Evolutionary conservation across 2,888 invertebrate species (phyloP).

Genomic region (Coecobrya sp.): DNA sequence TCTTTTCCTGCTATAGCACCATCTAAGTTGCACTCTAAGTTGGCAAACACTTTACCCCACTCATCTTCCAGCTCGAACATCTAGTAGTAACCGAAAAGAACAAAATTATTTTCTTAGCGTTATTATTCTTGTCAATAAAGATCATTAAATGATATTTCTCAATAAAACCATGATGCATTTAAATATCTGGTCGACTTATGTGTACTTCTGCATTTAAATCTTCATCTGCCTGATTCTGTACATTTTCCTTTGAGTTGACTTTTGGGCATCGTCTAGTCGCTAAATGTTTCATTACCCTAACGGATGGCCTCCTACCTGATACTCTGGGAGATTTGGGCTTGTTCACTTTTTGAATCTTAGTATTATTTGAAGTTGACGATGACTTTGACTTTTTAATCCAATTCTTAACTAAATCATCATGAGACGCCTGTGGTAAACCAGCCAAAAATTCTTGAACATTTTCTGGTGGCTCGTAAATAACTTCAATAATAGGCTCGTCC

Average conservation of each 20-base stretch:
- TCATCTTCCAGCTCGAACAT: conserved; percentile 79
- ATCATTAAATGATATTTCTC: background rate
- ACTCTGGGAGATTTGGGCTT: conserved; percentile 13
- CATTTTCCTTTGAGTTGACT: background rate
- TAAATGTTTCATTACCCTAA: conserved; percentile 71
- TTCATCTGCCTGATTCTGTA: background rate
- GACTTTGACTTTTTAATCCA: conserved; percentile 71
- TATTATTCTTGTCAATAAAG: background rate
- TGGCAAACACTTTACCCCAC: conserved; percentile 79
- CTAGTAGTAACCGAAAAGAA: conserved; percentile 51
- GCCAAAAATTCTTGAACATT: conserved; percentile 66
- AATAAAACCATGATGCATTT: background rate
- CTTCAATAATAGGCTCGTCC: background rate
- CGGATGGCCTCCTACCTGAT: conserved; percentile 47
- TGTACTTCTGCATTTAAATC: conserved; percentile 59
- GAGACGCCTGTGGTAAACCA: conserved; percentile 64
- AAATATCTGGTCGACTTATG: too few species aligned
- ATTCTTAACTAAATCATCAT: conserved; percentile 73
- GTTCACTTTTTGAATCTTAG: conserved; percentile 4
- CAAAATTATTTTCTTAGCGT: background rate
- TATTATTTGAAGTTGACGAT: background rate
- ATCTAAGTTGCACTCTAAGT: conserved; percentile 52
- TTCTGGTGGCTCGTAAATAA: conserved; percentile 39
- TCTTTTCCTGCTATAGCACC: background rate
- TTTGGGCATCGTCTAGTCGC: conserved; percentile 65